Base-by-base conservation (phyloP, 1,140 invertebrate genomes). In the Drosophila malerkotliana region DNA sequence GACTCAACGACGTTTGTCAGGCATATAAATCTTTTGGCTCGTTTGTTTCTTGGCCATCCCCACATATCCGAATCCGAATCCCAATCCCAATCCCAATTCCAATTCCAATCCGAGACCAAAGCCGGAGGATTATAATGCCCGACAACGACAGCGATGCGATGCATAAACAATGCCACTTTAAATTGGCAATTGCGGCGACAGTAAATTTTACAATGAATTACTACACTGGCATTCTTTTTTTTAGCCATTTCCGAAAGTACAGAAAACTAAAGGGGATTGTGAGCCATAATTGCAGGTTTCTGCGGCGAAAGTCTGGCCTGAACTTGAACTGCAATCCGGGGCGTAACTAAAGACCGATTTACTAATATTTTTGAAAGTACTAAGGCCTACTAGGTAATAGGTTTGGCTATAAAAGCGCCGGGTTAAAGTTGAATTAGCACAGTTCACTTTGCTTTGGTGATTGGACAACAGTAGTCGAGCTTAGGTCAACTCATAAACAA, bases 101-200 rank as follows among this genome's bases (percentile, higher is more conserved):
- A 63, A 15, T 57, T 21, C 54, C 44, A 61, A 61, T 54, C 49
- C 59, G n/a, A 28, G 4, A 39, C 8, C 15, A 2, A 37, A 34
- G 41, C 39, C 39, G 54, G 62, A 74, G 69, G 79, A 88, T 88
- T 89, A 88, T 78, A 73, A 67, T 74, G 73, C 47, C 62, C 32
- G 68, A 71, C 61, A 72, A 75, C 51, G 62, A 69, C 55, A 55
- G 52, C 72, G 39, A 57, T 60, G 71, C 62, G 72, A 64, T 54
- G 60, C 78, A 88, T 89, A 84, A 89, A 88, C 84, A 80, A 87
- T 88, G 84, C 68, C 80, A 82, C 59, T 88, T 89, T 88, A 88
- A 88, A 88, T 88, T 88, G 84, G 83, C 83, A 68, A 84, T 74
- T 79, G 68, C 77, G 79, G 81, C 55, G 68, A 87, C 82, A 80